Conservation (phyloP, 1,140 invertebrate species). For the Drosophila carrolli region DNA sequence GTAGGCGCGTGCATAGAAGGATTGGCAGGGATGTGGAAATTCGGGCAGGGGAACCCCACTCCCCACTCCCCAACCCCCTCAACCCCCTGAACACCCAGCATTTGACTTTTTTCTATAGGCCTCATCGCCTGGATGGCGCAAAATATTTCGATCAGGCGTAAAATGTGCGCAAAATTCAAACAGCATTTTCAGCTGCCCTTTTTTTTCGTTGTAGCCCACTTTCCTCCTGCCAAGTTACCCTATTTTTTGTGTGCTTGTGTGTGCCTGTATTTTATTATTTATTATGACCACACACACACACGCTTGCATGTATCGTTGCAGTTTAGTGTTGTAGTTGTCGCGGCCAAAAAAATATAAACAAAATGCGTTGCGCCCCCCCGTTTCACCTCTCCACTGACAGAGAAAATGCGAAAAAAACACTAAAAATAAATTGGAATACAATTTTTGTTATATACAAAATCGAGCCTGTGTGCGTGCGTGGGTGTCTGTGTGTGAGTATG, state of each 20-base stretch:
- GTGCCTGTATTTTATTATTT: conserved; percentile 77
- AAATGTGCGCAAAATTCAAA: conserved; percentile 82
- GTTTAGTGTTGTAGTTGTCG: conserved; percentile 62
- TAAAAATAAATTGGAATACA: conserved; percentile 80
- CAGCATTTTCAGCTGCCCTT: conserved; percentile 53
- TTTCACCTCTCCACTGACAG: neutral
- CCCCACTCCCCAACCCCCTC: too few relatives aligned
- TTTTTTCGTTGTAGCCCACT: conserved; percentile 11
- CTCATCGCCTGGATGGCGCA: conserved; percentile 49
- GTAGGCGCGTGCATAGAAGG: conserved; percentile 43
- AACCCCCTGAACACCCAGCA: conserved; percentile 10
- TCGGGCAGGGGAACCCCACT: neutral
- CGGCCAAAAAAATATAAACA: conserved; percentile 70
- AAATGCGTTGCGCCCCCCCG: conserved; percentile 48
- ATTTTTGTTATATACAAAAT: conserved; percentile 72
- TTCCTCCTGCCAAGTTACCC: conserved; percentile 9
- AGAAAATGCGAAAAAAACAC: conserved; percentile 52
- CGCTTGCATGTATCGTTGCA: conserved; percentile 25
- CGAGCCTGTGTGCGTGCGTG: conserved; percentile 20
- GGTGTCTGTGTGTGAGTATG: conserved; percentile 3
- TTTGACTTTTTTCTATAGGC: conserved; percentile 66
- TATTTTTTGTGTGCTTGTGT: conserved; percentile 45
- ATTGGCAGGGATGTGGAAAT: neutral
- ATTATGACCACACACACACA: conserved; percentile 67
- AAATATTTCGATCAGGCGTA: conserved; percentile 83